Base-by-base conservation (phyloP, 2,797 vertebrate species). In the Scolopax bukidnonensis region DNA sequence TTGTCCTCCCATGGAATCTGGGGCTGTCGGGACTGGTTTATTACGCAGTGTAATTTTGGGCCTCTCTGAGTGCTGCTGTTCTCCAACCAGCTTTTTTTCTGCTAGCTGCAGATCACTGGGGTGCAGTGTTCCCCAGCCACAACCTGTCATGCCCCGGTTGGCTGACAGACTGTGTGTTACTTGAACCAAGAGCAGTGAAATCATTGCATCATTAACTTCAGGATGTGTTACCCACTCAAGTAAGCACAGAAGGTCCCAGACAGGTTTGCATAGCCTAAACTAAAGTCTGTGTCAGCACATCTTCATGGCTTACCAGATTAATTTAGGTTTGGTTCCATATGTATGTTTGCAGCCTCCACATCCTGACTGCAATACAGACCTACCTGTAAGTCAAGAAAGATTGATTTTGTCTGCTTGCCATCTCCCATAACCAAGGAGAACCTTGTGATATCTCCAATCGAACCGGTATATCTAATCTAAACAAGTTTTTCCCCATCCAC, bases 401-500 rank as follows among this genome's bases (percentile, higher is more conserved):
- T 48, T 86, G 50, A 93, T 90, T 93, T 86, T 83, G 25, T 71
- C 76, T 90, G 28, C 18, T 75, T 90, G 65, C 24, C 38, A 71
- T 78, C 45, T 92, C 53, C 23, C 2, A 4, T 60, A 83, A 77
- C 25, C 1, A 3, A 60, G 2, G 1, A 81, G 28, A 43, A 82
- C 12, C 6, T 87, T 69, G 11, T 69, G 43, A 40, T 63, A 76
- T 10, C 33, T 65, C 32, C 82, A 75, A 87, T 73, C 76, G 79
- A 84, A 87, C 30, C 3, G 1, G 33, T 25, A 64, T 76, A 25
- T 48, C 25, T 60, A 64, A 92, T 54, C 23, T 63, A 84, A 90
- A 81, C 20, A 69, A 84, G 6, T 21, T 79, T 85, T 93, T 60
- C 71, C 20, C 19, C 28, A 48, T 53, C 25, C 12, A 74, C 12